Evolutionary conservation across 2,113 vertebrate genomes (phyloP), one percentile per base, ranked within the genome.

Genomic region (Tiliqua scincoides): DNA sequence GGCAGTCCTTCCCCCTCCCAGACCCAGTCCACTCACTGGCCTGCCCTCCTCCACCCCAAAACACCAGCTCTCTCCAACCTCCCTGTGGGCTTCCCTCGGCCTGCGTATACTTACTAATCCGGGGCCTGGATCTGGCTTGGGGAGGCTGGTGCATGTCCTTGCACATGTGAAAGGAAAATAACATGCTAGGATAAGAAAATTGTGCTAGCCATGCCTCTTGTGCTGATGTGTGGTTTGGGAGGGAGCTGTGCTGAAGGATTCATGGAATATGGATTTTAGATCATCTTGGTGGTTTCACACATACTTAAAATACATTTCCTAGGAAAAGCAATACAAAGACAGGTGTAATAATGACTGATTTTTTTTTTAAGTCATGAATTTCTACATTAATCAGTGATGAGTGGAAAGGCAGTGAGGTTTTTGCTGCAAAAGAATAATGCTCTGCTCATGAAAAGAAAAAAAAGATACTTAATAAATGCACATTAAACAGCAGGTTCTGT

Each of bases 401-500:
- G 8, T 62, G 71, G 17, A 17, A 71, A 68, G 83, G 62, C 23
- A 59, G 78, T 2, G 12, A 68, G 84, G n/a, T 74, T 30, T 77
- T 86, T 54, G n/a, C 35, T 88, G 71, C 30, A 88, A 83, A 93
- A 37, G 25, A 87, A 88, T 86, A 27, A 73, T 0, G 4, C 76
- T 80, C 10, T 72, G 83, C 52, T 32, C 70, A 0, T 0, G 0
- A n/a, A 52, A 59, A 48, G 6, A 23, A 80, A 37, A 77, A 84
- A 83, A 89, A 30, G 14, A 54, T 40, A 63, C 85, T 93, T 94
- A 92, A 92, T 90, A 84, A 92, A 73, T 12, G 23, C 59, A 72
- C 89, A 88, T 71, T 89, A 89, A 94, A 40, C 71, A 87, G 79
- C 40, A 86, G 79, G 10, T 93, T 93, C 83, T 91, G 85, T 93